Conservation (phyloP, 2,797 vertebrate genomes). For the Rhynchonycteris naso region DNA sequence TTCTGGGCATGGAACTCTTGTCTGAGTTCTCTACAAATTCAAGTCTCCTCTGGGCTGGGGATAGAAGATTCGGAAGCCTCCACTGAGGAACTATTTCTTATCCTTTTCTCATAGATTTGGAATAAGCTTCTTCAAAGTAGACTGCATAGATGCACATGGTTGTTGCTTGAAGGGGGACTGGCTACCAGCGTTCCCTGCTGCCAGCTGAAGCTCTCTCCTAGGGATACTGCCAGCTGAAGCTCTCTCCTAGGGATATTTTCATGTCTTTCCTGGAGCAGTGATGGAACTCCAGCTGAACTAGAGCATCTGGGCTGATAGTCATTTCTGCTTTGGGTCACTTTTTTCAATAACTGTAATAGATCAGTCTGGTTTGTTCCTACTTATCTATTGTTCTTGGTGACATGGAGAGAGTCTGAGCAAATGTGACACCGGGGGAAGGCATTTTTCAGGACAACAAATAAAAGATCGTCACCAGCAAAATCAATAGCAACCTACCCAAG, state of each 20-base stretch:
- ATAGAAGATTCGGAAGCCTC: not conserved
- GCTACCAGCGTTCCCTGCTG: not conserved
- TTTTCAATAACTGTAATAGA: not conserved
- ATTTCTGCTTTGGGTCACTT: not conserved
- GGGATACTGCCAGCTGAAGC: not conserved
- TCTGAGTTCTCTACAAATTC: not conserved
- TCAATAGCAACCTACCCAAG: not conserved
- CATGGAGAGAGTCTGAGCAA: not conserved
- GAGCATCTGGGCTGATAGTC: not conserved
- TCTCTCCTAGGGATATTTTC: not conserved
- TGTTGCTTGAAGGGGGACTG: not conserved
- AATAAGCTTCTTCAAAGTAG: not conserved
- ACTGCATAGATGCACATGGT: not conserved
- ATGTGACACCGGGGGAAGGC: not conserved
- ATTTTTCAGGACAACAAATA: constrained; percentile 36
- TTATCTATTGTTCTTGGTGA: not conserved
- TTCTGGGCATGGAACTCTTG: not conserved
- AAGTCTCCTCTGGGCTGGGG: not conserved
- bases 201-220: not conserved
- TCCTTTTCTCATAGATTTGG: not conserved
- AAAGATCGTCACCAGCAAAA: not conserved
- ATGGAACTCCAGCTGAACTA: not conserved
- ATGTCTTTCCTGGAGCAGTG: not conserved
- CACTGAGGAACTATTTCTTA: not conserved
- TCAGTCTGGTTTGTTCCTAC: not conserved